A percentile compares a stretch with the other conserved stretches of the same genome.
phyloP scores from a whole-genome alignment of 2,113 vertebrate genomes.

The Brachypodius melanocephalos region DNA sequence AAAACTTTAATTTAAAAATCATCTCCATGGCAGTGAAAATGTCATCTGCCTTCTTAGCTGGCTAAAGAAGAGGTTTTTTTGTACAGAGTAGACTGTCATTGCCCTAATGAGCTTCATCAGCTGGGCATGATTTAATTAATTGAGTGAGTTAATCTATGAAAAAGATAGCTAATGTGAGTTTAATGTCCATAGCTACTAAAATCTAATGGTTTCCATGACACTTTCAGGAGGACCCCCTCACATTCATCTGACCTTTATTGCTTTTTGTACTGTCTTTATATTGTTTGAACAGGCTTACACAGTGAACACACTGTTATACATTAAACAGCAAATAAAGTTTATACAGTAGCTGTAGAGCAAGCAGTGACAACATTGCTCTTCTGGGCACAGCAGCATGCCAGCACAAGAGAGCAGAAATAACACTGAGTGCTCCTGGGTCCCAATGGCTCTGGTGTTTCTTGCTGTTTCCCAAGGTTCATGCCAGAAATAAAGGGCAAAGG shows the following conservation, averaged over 20 bases:
- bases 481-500: neutral
- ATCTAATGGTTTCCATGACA: neutral
- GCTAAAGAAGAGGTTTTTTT: neutral
- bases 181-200: neutral
- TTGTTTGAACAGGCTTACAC: neutral
- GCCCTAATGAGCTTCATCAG: neutral
- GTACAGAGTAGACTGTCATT: neutral
- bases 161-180: neutral
- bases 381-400: neutral
- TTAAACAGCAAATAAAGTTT: slow-evolving; percentile 25
- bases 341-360: neutral
- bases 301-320: neutral
- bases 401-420: neutral
- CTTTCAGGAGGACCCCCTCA: neutral
- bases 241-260: neutral
- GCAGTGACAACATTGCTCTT: neutral
- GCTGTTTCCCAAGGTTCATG: neutral
- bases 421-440: neutral
- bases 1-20: neutral
- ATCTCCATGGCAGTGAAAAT: neutral
- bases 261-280: neutral
- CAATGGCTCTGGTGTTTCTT: neutral
- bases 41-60: neutral
- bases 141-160: neutral
- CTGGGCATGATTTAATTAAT: neutral